Evolutionary conservation across 1,140 invertebrate genomes (phyloP).

Genomic region (Metaphire vulgaris): DNA sequence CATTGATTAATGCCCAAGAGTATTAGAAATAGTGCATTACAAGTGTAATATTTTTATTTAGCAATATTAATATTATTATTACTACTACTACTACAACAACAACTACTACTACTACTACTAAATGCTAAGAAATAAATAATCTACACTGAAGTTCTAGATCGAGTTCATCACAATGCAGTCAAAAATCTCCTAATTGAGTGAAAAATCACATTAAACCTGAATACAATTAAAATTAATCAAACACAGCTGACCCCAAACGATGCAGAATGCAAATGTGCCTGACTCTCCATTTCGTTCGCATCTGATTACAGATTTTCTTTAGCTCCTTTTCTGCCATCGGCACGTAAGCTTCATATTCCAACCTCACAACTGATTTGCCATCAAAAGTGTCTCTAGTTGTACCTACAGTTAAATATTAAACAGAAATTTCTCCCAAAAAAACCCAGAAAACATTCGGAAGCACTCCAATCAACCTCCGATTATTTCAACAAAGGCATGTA

Average conservation of each 20-base stretch:
- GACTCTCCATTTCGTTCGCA: conserved; percentile 42
- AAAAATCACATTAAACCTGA: no score
- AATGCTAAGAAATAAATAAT: no score
- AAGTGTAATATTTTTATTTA: no score
- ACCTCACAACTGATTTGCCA: conserved; percentile 68
- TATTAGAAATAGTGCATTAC: no score
- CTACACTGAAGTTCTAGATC: no score
- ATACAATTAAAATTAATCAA: background rate
- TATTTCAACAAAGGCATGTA: background rate
- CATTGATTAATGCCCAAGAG: no score
- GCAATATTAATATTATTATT: no score
- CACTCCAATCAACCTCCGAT: background rate
- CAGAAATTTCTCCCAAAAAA: background rate
- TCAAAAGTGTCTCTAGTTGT: conserved; percentile 85
- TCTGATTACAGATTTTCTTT: conserved; percentile 66
- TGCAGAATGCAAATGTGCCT: conserved; percentile 48
- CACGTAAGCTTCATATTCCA: conserved; percentile 91
- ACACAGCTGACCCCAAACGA: conserved; percentile 42
- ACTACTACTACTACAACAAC: no score
- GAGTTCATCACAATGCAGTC: no score
- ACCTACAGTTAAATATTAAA: conserved; percentile 46
- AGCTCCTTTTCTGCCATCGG: conserved; percentile 81
- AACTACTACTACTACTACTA: no score
- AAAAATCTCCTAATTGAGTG: no score
- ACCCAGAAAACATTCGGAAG: background rate